Evolutionary conservation across 1,140 invertebrate genomes (phyloP).

Genomic region (Triops longicaudatus): DNA sequence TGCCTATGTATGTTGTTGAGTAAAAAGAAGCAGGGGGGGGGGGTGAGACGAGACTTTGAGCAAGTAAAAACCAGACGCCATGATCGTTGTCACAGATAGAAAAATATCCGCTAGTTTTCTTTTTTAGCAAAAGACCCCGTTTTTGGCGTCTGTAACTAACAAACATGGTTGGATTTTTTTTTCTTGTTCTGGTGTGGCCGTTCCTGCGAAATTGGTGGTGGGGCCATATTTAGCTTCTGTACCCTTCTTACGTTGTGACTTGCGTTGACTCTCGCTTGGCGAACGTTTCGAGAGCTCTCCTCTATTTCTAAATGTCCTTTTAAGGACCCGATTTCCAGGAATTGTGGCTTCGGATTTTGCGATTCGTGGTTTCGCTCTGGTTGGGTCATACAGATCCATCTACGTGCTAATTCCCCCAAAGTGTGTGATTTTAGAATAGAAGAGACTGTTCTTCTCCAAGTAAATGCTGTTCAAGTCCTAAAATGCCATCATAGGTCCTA

Average conservation of each 20-base stretch:
- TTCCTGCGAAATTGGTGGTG: neutral
- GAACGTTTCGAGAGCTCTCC: neutral
- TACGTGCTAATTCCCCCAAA: neutral
- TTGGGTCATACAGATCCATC: neutral
- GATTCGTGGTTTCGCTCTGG: neutral
- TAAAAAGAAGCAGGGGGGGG: neutral
- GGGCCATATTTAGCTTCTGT: constrained; percentile 11
- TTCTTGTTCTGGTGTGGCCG: neutral
- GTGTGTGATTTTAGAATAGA: neutral
- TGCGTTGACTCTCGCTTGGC: constrained; percentile 4
- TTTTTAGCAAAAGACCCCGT: neutral
- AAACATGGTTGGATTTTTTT: neutral
- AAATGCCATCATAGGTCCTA: neutral
- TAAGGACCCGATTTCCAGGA: constrained; percentile 11
- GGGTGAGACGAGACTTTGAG: neutral
- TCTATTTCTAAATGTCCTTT: constrained; percentile 13
- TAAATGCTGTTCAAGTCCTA: neutral
- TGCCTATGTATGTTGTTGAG: constrained; percentile 13
- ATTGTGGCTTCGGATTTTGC: neutral
- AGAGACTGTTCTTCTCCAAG: too few relatives aligned
- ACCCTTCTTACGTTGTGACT: neutral
- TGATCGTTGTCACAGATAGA: constrained; percentile 4
- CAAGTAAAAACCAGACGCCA: constrained; percentile 11
- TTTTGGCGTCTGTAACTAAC: neutral
- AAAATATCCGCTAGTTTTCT: neutral